Percentiles rank a stretch among this genome's conserved stretches.
These are phyloP conservation scores for Pteruthius melanotis DNA, from an alignment of 2,113 vertebrate species.

Conservation along the genomic window DNA sequence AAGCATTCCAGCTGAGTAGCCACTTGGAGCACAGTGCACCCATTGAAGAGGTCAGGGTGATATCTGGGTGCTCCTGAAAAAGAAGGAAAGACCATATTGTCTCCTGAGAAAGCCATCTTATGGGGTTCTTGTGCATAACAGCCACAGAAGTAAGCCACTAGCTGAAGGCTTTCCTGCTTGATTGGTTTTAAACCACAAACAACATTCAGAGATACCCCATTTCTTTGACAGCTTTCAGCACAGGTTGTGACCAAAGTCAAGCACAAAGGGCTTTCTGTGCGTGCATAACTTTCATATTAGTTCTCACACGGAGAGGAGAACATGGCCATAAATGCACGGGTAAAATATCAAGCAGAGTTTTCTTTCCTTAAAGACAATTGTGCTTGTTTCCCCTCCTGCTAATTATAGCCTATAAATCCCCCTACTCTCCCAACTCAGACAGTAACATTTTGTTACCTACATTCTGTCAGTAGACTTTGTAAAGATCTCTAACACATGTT, in stretches of 20 bases:
- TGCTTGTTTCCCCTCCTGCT: constrained; percentile 32
- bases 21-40: background rate
- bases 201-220: background rate
- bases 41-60: background rate
- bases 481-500: constrained; percentile 70
- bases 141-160: background rate
- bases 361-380: constrained; percentile 61
- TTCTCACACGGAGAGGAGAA: background rate
- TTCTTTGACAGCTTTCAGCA: constrained; percentile 6
- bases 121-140: background rate
- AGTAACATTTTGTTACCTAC: constrained; percentile 52
- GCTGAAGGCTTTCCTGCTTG: background rate
- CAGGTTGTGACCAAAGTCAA: background rate
- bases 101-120: background rate
- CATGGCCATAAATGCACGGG: background rate
- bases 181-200: background rate
- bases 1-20: background rate
- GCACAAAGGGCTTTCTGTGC: background rate
- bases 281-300: background rate
- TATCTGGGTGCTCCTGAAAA: background rate
- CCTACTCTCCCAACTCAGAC: constrained; percentile 25
- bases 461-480: constrained; percentile 55
- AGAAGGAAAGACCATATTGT: background rate
- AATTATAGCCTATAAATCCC: constrained; percentile 65
- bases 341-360: constrained; percentile 15